Conservation (phyloP, 2,888 invertebrate genomes). For the Dicranocentrus wangi region DNA sequence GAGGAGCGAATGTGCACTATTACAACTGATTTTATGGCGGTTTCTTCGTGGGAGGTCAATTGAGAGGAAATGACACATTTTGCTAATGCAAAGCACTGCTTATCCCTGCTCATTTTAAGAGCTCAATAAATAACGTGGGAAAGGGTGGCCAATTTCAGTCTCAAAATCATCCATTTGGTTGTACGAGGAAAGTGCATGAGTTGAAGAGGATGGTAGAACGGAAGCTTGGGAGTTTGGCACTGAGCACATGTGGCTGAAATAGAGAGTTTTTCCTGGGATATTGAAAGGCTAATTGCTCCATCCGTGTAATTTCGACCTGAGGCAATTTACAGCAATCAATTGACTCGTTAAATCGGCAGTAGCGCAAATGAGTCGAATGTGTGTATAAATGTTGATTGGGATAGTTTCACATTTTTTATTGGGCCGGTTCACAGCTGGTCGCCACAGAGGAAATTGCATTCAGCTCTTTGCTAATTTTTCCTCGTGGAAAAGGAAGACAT, state of each 20-base stretch:
- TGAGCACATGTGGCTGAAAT: too few relatives aligned
- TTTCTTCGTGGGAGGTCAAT: slow-evolving; percentile 34
- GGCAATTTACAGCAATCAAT: background rate
- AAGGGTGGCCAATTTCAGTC: background rate
- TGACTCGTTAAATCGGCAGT: background rate
- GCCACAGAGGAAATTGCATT: too few relatives aligned
- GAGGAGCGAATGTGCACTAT: slow-evolving; percentile 3
- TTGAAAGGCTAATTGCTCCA: too few relatives aligned
- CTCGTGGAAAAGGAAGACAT: too few relatives aligned
- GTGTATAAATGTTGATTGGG: background rate
- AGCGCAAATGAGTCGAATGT: too few relatives aligned
- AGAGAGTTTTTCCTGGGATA: too few relatives aligned
- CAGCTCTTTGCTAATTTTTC: too few relatives aligned
- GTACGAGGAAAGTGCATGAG: too few relatives aligned
- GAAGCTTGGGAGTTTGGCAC: too few relatives aligned
- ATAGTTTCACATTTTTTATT: background rate
- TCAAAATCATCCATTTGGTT: background rate
- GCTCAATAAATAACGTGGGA: slow-evolving; percentile 36
- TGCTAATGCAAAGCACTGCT: too few relatives aligned
- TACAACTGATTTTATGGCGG: background rate
- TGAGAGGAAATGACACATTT: slow-evolving; percentile 32
- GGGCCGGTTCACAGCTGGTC: background rate
- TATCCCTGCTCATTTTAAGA: too few relatives aligned
- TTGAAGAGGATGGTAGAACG: too few relatives aligned
- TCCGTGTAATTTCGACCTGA: background rate